These are phyloP conservation scores for Epizoanthus fatuus DNA, from an alignment of 92 coral and sea anemone genomes.

Conservation along the genomic window DNA sequence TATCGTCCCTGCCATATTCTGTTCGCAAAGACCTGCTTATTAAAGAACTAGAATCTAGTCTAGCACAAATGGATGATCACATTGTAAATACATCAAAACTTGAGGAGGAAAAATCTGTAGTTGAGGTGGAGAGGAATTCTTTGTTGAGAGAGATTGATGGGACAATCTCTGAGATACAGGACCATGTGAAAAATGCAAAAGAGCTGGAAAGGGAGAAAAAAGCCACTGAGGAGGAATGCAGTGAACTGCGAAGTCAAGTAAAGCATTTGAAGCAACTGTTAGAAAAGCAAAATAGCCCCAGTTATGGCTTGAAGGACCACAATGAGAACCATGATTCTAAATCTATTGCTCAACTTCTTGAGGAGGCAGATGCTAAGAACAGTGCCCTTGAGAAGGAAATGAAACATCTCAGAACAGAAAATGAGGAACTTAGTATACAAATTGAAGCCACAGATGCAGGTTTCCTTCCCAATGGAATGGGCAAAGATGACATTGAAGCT, in stretches of 20 bases:
- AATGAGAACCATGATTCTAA: slow-evolving; percentile 44
- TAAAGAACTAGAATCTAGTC: slow-evolving; percentile 85
- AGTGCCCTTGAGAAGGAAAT: slow-evolving; percentile 73
- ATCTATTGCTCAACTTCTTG: slow-evolving; percentile 35
- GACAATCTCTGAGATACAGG: slow-evolving; percentile 82
- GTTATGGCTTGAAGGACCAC: slow-evolving; percentile 50
- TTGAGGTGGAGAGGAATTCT: slow-evolving; percentile 75
- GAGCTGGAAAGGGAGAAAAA: slow-evolving; percentile 82
- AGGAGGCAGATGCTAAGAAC: slow-evolving; percentile 53
- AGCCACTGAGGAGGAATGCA: slow-evolving; percentile 78
- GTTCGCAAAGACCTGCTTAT: slow-evolving; percentile 85
- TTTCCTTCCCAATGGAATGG: slow-evolving; percentile 39
- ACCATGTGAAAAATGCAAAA: slow-evolving; percentile 81
- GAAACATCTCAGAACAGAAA: slow-evolving; percentile 65
- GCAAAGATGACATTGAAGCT: slow-evolving; percentile 56
- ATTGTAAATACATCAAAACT: slow-evolving; percentile 63
- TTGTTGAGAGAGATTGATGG: slow-evolving; percentile 82
- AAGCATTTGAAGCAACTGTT: slow-evolving; percentile 67
- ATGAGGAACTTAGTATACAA: slow-evolving; percentile 70
- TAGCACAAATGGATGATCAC: slow-evolving; percentile 88
- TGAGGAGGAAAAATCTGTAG: slow-evolving; percentile 77
- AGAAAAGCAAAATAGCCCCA: slow-evolving; percentile 37
- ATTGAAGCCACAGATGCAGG: slow-evolving; percentile 50
- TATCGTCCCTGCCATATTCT: slow-evolving; percentile 73
- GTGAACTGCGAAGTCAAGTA: slow-evolving; percentile 77